phyloP scores from a whole-genome alignment of 1,140 invertebrate species.

The Meloidogyne chitwoodi region DNA sequence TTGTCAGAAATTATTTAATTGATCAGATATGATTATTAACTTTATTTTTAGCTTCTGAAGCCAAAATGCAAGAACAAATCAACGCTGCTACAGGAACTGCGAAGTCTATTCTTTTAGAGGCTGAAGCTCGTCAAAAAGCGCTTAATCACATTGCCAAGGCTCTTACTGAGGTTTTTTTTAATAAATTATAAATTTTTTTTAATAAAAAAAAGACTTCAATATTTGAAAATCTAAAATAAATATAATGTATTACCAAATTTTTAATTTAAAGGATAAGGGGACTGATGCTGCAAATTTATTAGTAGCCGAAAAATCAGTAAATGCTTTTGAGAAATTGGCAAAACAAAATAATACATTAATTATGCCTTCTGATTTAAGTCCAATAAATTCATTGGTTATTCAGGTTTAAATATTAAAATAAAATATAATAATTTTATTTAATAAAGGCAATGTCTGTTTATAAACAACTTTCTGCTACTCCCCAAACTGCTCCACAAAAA shows the following conservation, averaged over 20 bases:
- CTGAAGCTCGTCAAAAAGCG: slow-evolving; percentile 74
- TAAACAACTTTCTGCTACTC: slow-evolving; percentile 25
- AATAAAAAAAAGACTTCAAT: too few relatives aligned
- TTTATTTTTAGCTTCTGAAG: slow-evolving; percentile 25
- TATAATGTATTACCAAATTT: too few relatives aligned
- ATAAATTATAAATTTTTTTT: neutral
- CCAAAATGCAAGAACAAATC: slow-evolving; percentile 72
- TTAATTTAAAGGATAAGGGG: slow-evolving; percentile 7
- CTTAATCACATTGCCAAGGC: slow-evolving; percentile 13
- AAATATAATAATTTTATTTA: neutral
- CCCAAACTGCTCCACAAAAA: neutral
- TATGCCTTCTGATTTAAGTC: slow-evolving; percentile 68
- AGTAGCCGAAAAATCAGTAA: slow-evolving; percentile 44
- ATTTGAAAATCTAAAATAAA: too few relatives aligned
- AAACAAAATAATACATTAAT: slow-evolving; percentile 89
- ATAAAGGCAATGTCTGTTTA: slow-evolving; percentile 51
- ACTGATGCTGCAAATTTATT: slow-evolving; percentile 28
- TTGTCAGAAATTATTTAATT: too few relatives aligned
- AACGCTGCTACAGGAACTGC: slow-evolving; percentile 83
- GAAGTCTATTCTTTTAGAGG: slow-evolving; percentile 76
- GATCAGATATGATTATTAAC: slow-evolving; percentile 63
- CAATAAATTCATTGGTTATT: slow-evolving; percentile 11
- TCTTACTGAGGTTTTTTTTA: neutral
- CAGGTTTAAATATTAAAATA: neutral
- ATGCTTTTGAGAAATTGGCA: slow-evolving; percentile 67